These are phyloP conservation scores for Orientallactaga sibirica DNA, from an alignment of 2,797 vertebrate species.

Conservation along the genomic window DNA sequence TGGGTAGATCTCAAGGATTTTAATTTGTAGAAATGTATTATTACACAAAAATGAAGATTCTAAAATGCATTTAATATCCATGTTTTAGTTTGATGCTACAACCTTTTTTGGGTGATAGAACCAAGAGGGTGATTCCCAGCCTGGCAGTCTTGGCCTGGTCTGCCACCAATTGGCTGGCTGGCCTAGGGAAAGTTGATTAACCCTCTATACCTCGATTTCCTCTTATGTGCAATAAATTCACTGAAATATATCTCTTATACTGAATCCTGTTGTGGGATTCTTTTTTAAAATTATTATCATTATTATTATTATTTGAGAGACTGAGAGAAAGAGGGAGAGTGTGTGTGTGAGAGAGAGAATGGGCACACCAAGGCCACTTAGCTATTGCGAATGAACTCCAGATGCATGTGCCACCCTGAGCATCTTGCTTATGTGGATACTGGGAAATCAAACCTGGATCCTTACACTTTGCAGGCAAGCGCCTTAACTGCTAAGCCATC, in stretches of 20 bases:
- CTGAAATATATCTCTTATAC: neutral
- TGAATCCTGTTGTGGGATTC: neutral
- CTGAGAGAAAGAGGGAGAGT: no score
- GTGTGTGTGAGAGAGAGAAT: no score
- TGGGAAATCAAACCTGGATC: no score
- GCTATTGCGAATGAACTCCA: no score
- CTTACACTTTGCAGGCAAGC: no score
- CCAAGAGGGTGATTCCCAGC: neutral
- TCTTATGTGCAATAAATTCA: neutral
- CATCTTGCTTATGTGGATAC: no score
- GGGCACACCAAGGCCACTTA: no score
- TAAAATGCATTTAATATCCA: neutral
- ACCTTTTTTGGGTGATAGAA: neutral
- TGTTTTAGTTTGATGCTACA: neutral
- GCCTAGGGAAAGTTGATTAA: neutral
- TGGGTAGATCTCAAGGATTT: conserved; percentile 50
- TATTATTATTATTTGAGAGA: no score
- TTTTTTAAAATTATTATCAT: no score
- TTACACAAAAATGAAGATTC: conserved; percentile 40
- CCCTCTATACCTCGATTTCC: neutral
- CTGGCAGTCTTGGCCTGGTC: neutral
- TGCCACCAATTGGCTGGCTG: neutral
- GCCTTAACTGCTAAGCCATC: no score
- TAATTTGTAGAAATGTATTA: conserved; percentile 43
- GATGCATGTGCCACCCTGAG: no score